These are phyloP conservation scores for Oxygymnocypris stewartii DNA, from an alignment of 2,113 vertebrate genomes.

Conservation along the genomic window DNA sequence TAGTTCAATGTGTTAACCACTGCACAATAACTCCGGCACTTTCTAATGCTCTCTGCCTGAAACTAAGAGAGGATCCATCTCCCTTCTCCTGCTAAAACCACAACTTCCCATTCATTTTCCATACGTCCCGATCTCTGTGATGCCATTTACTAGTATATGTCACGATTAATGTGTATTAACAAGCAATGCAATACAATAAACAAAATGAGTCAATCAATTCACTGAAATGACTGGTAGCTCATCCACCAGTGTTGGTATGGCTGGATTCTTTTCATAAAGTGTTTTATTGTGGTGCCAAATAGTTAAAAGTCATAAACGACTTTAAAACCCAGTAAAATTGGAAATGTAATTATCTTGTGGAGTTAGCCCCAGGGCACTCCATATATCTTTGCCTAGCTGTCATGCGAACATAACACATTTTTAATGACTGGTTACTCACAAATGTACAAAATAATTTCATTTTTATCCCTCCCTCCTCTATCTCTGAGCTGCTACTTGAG, in stretches of 20 bases:
- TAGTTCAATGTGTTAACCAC: not conserved
- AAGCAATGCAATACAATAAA: conserved; percentile 43
- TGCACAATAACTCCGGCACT: not conserved
- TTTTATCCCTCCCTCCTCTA: conserved; percentile 62
- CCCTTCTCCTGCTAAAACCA: not conserved
- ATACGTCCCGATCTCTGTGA: not conserved
- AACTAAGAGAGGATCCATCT: not conserved
- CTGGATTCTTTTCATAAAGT: conserved; percentile 64
- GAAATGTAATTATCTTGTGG: conserved; percentile 99
- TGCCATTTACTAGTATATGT: not conserved
- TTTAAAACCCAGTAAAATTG: conserved; percentile 98
- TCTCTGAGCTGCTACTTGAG: conserved; percentile 66
- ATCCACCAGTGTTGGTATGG: conserved; percentile 41
- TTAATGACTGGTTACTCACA: conserved; percentile 89
- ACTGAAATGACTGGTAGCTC: conserved; percentile 17
- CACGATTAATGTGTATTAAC: conserved; percentile 42
- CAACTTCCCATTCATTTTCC: not conserved
- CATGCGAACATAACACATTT: conserved; percentile 98
- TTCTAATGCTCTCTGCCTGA: not conserved
- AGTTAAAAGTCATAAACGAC: conserved; percentile 99
- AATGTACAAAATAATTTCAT: conserved; percentile 92
- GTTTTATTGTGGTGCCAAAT: conserved; percentile 83
- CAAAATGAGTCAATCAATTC: conserved; percentile 34
- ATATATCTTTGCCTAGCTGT: conserved; percentile 91
- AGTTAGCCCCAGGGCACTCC: conserved; percentile 91